Conservation (phyloP, 1,140 invertebrate genomes). For the honey bee (Apis mellifera) region DNA sequence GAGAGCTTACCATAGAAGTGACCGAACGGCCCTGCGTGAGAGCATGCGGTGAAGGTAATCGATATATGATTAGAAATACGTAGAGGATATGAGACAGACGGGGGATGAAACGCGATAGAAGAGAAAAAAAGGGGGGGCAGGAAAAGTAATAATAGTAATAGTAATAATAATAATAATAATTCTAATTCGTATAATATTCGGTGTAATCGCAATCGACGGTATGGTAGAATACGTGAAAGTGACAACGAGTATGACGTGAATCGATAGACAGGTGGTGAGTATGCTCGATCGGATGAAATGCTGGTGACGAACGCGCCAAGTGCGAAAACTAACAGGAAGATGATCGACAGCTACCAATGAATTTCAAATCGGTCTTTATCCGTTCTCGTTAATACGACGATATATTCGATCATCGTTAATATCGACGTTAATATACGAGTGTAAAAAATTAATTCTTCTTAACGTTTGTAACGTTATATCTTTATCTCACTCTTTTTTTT, state of each 20-base stretch:
- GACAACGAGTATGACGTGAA: conserved; percentile 54
- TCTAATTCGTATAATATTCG: conserved; percentile 34
- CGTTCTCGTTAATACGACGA: too few relatives aligned
- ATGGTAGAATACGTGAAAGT: conserved; percentile 16
- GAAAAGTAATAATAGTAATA: neutral
- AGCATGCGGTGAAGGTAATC: conserved; percentile 77
- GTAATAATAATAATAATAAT: conserved; percentile 3
- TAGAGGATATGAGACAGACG: conserved; percentile 18
- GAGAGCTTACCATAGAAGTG: conserved; percentile 83
- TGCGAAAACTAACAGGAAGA: conserved; percentile 36
- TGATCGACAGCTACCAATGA: conserved; percentile 31
- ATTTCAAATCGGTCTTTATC: conserved; percentile 8
- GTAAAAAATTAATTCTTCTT: neutral
- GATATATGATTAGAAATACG: conserved; percentile 61
- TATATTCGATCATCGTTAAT: neutral
- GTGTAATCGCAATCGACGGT: conserved; percentile 21
- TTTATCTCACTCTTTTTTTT: neutral
- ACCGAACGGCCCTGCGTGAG: conserved; percentile 78
- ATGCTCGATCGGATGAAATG: conserved; percentile 33
- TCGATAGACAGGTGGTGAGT: conserved; percentile 41
- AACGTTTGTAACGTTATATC: neutral
- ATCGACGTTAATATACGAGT: neutral
- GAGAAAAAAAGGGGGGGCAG: neutral
- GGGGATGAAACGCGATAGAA: too few relatives aligned
- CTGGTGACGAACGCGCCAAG: conserved; percentile 34